phyloP scores from a whole-genome alignment of 2,888 invertebrate species.

The Adineta ricciae region DNA sequence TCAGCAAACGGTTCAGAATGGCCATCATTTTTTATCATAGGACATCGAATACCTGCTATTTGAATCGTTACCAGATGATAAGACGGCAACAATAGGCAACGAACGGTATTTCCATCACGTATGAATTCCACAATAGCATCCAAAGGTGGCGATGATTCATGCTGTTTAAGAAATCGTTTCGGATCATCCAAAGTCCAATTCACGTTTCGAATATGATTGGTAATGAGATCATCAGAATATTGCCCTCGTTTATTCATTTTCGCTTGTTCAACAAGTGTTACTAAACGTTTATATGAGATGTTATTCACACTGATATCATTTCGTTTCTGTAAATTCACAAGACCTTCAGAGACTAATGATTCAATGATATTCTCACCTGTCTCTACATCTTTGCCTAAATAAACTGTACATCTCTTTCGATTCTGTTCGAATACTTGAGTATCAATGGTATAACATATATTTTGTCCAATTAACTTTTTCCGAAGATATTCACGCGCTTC shows the following conservation, averaged over 20 bases:
- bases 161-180: slow-evolving; percentile 70
- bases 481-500: slow-evolving; percentile 91
- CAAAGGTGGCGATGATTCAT: slow-evolving; percentile 58
- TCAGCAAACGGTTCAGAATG: slow-evolving; percentile 60
- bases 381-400: slow-evolving; percentile 66
- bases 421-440: slow-evolving; percentile 64
- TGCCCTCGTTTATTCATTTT: slow-evolving; percentile 74
- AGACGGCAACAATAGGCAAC: slow-evolving; percentile 78
- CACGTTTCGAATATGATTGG: slow-evolving; percentile 73
- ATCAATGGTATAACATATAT: slow-evolving; percentile 71
- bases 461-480: slow-evolving; percentile 84
- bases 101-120: slow-evolving; percentile 85
- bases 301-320: slow-evolving; percentile 33
- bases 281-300: neutral
- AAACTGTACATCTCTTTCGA: slow-evolving; percentile 79
- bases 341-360: slow-evolving; percentile 73
- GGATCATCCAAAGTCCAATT: slow-evolving; percentile 79
- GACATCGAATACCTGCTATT: slow-evolving; percentile 74
- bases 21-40: slow-evolving; percentile 66
- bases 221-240: slow-evolving; percentile 71
- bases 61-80: slow-evolving; percentile 66
- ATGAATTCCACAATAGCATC: slow-evolving; percentile 90
- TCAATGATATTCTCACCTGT: slow-evolving; percentile 79
- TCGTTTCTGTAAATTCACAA: slow-evolving; percentile 62
- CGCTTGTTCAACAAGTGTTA: slow-evolving; percentile 43